Percentiles rank a stretch among this genome's conserved stretches.
phyloP scores from a whole-genome alignment of 35 echinoderm and acorn worm genomes.

The Lytechinus pictus region DNA sequence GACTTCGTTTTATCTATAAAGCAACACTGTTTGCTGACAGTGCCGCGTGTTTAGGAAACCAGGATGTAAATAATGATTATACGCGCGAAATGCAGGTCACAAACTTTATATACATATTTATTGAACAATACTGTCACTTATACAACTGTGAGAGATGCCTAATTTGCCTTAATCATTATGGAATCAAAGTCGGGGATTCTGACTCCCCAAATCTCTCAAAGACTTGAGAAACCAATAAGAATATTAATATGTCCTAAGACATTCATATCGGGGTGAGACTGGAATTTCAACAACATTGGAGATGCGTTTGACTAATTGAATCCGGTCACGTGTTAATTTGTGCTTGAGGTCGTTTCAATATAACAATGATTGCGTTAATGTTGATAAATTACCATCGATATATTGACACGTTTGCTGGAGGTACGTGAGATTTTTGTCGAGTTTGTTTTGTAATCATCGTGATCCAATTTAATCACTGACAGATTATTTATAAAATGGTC shows the following conservation, averaged over 20 bases:
- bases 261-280: not conserved
- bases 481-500: not conserved
- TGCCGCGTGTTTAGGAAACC: no score
- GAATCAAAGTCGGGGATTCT: not conserved
- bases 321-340: not conserved
- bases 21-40: no score
- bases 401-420: not conserved
- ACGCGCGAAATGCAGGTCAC: not conserved
- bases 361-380: not conserved
- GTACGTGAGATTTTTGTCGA: not conserved
- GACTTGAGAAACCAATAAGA: not conserved
- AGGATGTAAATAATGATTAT: no score
- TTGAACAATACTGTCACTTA: not conserved
- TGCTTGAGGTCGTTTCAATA: not conserved
- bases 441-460: not conserved
- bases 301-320: not conserved
- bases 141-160: not conserved
- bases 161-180: not conserved
- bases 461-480: not conserved
- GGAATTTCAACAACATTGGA: not conserved
- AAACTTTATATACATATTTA: not conserved
- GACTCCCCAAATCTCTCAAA: not conserved
- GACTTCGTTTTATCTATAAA: no score
- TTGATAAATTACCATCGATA: not conserved
- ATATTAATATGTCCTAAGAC: not conserved